A percentile compares a stretch with the other conserved stretches of the same genome.
phyloP scores from a whole-genome alignment of 2,113 vertebrate species.

The Austrofundulus limnaeus region DNA sequence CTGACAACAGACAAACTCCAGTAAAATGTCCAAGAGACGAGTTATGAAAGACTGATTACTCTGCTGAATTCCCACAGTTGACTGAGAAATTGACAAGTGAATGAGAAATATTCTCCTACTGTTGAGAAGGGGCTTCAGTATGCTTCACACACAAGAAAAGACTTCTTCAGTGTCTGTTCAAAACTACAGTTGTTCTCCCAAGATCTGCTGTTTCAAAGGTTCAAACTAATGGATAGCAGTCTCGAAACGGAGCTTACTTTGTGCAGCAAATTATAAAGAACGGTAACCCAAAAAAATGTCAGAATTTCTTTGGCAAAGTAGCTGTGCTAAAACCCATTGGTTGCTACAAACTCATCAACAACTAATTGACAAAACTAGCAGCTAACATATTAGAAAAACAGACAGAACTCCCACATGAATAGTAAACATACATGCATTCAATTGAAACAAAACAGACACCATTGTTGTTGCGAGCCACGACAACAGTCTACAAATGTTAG shows the following conservation, averaged over 20 bases:
- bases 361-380: neutral
- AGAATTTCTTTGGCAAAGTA: neutral
- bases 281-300: neutral
- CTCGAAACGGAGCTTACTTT: neutral
- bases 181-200: too few relatives aligned
- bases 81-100: neutral
- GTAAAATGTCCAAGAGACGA: neutral
- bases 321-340: neutral
- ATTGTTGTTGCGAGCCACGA: too few relatives aligned
- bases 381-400: neutral
- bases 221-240: neutral
- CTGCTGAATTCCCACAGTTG: neutral
- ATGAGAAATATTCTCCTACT: neutral
- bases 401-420: neutral
- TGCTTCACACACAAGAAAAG: too few relatives aligned
- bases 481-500: neutral
- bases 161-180: too few relatives aligned
- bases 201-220: too few relatives aligned
- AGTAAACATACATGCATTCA: neutral
- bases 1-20: constrained; percentile 13
- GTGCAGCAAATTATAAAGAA: too few relatives aligned
- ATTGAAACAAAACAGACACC: neutral
- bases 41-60: neutral
- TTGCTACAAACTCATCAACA: neutral
- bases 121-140: neutral